Conservation (phyloP, 2,113 vertebrate species). For the Eulemur macaco region DNA sequence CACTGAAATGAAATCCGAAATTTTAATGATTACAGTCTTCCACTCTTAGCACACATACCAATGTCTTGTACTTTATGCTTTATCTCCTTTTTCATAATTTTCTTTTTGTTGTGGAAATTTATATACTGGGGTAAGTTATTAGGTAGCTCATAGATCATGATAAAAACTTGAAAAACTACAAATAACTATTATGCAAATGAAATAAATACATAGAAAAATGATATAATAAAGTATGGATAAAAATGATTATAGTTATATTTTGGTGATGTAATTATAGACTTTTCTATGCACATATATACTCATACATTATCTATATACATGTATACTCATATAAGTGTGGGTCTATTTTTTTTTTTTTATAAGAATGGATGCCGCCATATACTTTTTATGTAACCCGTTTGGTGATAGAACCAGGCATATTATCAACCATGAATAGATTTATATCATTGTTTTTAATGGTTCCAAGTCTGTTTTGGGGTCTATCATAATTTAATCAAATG, state of each 20-base stretch:
- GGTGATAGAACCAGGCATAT: neutral
- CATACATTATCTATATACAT: neutral
- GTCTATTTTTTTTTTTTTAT: neutral
- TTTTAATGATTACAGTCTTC: neutral
- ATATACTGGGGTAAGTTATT: neutral
- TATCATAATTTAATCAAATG: neutral
- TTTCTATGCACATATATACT: neutral
- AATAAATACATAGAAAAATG: neutral
- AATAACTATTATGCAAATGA: neutral
- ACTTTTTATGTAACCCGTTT: neutral
- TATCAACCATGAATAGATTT: neutral
- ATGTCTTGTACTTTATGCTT: neutral
- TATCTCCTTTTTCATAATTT: neutral
- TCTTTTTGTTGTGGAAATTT: neutral
- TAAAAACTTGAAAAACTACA: constrained; percentile 1
- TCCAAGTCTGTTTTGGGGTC: neutral
- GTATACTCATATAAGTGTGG: neutral
- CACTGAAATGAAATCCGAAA: neutral
- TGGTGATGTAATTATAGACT: neutral
- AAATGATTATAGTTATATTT: neutral
- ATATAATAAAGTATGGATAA: neutral
- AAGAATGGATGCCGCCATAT: neutral
- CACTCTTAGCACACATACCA: neutral
- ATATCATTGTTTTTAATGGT: neutral
- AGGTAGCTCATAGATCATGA: neutral